These are phyloP conservation scores for Chelonus insularis DNA, from an alignment of 1,140 invertebrate species.

Conservation along the genomic window DNA sequence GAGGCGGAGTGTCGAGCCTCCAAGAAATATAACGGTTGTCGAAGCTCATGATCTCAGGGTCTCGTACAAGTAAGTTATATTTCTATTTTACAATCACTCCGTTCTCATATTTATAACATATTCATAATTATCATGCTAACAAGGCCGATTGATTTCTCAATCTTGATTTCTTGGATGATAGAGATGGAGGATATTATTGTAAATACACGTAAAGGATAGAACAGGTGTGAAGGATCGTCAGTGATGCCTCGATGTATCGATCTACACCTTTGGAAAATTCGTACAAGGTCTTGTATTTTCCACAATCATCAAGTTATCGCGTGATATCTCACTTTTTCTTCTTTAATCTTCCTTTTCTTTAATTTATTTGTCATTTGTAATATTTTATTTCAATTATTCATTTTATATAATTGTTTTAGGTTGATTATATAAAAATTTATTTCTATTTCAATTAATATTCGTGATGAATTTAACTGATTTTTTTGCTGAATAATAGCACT, in stretches of 20 bases:
- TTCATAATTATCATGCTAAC: slow-evolving; percentile 57
- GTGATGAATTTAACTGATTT: too few relatives aligned
- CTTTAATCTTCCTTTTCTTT: neutral
- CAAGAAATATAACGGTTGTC: slow-evolving; percentile 47
- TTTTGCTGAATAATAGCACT: too few relatives aligned
- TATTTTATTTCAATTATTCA: too few relatives aligned
- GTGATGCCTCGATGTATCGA: neutral
- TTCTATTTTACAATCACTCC: slow-evolving; percentile 43
- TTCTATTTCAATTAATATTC: too few relatives aligned
- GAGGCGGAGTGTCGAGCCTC: slow-evolving; percentile 41
- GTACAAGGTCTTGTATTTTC: slow-evolving; percentile 24
- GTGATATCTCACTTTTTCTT: slow-evolving; percentile 17
- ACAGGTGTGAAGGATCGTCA: neutral
- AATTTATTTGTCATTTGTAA: too few relatives aligned
- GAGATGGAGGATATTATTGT: neutral
- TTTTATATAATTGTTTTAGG: too few relatives aligned
- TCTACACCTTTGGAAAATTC: slow-evolving; percentile 25
- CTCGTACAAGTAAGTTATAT: slow-evolving; percentile 24
- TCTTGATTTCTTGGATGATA: slow-evolving; percentile 20
- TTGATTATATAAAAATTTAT: too few relatives aligned
- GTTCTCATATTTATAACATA: slow-evolving; percentile 56
- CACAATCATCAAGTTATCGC: slow-evolving; percentile 18
- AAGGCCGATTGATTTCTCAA: slow-evolving; percentile 55
- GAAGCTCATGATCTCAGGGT: slow-evolving; percentile 36
- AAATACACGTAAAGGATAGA: neutral